Evolutionary conservation across 2,888 invertebrate species (phyloP), one percentile per base, ranked within the genome.

Genomic region (Dascillus cervinus): DNA sequence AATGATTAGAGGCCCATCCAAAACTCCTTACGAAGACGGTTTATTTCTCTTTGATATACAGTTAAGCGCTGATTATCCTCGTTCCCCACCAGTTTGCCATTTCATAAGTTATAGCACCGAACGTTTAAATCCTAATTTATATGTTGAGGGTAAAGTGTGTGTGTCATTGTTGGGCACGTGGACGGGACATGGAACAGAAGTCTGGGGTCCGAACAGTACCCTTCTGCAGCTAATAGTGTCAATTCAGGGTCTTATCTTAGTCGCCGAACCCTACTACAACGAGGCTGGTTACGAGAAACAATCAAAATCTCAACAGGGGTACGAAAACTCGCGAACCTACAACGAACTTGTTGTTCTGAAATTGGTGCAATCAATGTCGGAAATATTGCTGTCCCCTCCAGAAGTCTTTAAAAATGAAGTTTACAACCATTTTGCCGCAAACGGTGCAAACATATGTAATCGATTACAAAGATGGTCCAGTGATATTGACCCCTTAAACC

Each of bases 231-330:
- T 96, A 12, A 82, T 96, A 44, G 88, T 96, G 29, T 95, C 95
- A 3, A 89, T 96, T 56, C 95, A 96, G 70, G 94, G 94, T 24
- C 75, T 96, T 52, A 95, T 96, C 49, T 75, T 96, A 40, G 94
- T 92, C 28, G 74, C 83, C 19, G 95, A 96, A 66, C 96, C 95
- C 0, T 96, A 95, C 65, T 96, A 88, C 68, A 96, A 96, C 65
- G 95, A 96, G 66, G 95, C 95, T n/a, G 95, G 95, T 2, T 96
- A 92, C 61, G 95, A 95, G 58, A 87, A 85, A 52, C 94, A 95
- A 62, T 83, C 62, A 68, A 90, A 89, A 26, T 86, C 88, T 0
- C 90, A 91, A 56, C 86, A 91, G 61, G 95, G 91, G 27, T 75
- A 72, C 28, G 95, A 96, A 64, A 95, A 95, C 69, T 94, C 94